A percentile compares a stretch with the other conserved stretches of the same genome.
phyloP scores from a whole-genome alignment of 2,888 invertebrate species.

The Gymnocheta viridis region DNA sequence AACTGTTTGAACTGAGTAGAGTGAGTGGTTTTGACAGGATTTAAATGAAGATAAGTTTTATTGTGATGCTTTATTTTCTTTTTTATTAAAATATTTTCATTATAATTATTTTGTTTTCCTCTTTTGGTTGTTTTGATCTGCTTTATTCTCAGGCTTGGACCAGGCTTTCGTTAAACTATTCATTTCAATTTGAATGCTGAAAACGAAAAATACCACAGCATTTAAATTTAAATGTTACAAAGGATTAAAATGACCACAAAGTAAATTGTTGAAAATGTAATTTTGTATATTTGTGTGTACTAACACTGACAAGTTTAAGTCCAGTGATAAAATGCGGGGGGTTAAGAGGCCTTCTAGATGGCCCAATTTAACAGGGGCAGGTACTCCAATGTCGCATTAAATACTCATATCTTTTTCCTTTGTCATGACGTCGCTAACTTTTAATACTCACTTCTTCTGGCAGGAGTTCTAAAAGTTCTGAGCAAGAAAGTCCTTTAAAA shows the following conservation, averaged over 20 bases:
- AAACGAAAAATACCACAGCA: constrained; percentile 65
- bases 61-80: constrained; percentile 27
- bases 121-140: background rate
- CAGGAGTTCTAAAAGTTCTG: no score
- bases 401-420: no score
- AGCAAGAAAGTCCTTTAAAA: no score
- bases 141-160: background rate
- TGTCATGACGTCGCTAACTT: no score
- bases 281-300: background rate
- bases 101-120: background rate
- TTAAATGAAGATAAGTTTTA: constrained; percentile 43
- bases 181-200: constrained; percentile 57
- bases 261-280: constrained; percentile 67
- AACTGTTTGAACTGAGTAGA: background rate
- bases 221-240: constrained; percentile 69
- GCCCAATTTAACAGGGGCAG: no score
- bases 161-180: constrained; percentile 21
- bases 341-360: no score
- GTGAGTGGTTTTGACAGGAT: constrained; percentile 41
- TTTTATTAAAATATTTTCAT: constrained; percentile 24
- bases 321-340: no score
- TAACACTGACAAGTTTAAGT: no score
- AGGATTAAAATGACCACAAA: constrained; percentile 68
- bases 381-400: no score
- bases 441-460: no score